Conservation (phyloP, 2,797 vertebrate species). For the Otus scops region DNA sequence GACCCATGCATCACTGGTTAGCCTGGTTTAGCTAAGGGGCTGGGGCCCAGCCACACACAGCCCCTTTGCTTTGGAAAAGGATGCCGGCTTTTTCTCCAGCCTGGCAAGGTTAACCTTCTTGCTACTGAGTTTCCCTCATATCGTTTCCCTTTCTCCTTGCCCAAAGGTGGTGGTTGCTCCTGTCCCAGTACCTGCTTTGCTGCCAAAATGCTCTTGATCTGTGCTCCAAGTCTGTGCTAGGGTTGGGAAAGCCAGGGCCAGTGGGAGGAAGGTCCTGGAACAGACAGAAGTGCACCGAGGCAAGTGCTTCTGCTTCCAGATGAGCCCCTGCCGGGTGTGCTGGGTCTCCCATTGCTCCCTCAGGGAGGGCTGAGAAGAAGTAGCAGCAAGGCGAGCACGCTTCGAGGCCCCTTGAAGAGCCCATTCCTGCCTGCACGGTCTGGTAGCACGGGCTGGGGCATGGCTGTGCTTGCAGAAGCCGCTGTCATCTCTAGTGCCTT, state of each 20-base stretch:
- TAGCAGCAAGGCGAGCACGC: neutral
- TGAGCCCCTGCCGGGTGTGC: no score
- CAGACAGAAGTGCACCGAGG: neutral
- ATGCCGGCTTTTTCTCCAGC: neutral
- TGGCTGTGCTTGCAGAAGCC: neutral
- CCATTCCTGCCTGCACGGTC: fast-evolving
- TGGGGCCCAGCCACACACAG: neutral
- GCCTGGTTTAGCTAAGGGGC: neutral
- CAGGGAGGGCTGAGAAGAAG: neutral
- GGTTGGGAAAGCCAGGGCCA: neutral
- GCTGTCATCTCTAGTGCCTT: neutral
- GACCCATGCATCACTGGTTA: neutral
- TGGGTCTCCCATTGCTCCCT: neutral
- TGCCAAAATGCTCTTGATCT: neutral
- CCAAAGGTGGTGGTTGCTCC: neutral
- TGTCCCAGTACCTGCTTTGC: neutral
- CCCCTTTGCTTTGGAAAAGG: neutral
- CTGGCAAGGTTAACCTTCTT: neutral
- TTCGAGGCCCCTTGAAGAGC: neutral
- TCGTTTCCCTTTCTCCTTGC: neutral
- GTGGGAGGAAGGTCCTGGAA: neutral
- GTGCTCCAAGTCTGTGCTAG: fast-evolving
- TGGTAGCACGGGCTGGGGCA: neutral
- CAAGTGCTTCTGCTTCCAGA: neutral
- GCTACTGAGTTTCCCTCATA: neutral